Base-by-base conservation (phyloP, 1,140 invertebrate species). In the Teleopsis dalmanni region DNA sequence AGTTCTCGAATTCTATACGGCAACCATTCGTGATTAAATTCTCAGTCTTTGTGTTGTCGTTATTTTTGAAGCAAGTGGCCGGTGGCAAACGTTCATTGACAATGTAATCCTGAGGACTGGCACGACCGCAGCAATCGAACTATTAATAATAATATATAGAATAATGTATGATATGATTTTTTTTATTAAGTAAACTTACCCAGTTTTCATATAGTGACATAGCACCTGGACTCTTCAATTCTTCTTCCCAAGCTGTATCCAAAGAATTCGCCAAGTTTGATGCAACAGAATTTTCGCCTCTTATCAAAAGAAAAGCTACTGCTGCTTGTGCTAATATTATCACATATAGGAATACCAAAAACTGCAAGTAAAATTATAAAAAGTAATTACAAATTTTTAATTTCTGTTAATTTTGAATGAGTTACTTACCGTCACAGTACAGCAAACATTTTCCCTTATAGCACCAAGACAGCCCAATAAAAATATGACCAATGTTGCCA, bases 121-220 rank as follows among this genome's bases (percentile, higher is more conserved):
- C 48, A 10, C 75, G 53, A 37, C 78, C 79, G 38, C 79, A 81
- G 45, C 79, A 81, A n/a, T 72, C 8, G 11, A 75, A 58, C 77
- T 78, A 40, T 9, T 55, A 48, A 29, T 53, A 56, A 18, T 47
- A 54, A 26, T 34, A 45, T 14, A 46, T 3, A 11, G n/a, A 31
- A 27, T 26, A 14, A 35, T 2, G 3, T 35, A 16, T 35, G 1
- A 35, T 11, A 11, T 0, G 2, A 21, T 13, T 16, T n/a, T 2
- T 35, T 33, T 33, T 5, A 40, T 21, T 18, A 2, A 3, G 9
- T 9, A 41, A 1, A 42, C 52, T 46, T 40, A 67, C 64, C 64
- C 64, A 67, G 25, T 59, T 64, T 44, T 67, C 58, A 46, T 67
- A 67, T 13, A 60, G 35, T 0, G 64, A 62, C 64, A 67, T 67